Percentiles rank a stretch among this genome's conserved stretches.
These are phyloP conservation scores for Phocoena sinus DNA, from an alignment of 2,113 vertebrate species.

Conservation along the genomic window DNA sequence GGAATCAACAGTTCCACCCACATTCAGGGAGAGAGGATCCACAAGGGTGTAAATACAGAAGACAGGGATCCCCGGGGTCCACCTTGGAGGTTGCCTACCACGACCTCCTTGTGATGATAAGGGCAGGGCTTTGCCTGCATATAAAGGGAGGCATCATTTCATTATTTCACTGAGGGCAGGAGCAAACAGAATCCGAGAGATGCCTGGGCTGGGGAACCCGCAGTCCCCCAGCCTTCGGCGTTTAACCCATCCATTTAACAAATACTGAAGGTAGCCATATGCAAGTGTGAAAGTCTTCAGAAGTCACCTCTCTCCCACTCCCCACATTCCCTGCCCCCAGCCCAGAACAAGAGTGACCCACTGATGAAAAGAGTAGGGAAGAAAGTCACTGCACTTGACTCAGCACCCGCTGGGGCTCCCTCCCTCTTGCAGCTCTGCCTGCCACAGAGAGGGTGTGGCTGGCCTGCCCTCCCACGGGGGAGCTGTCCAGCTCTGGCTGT, in stretches of 20 bases:
- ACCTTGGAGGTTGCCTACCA: not conserved
- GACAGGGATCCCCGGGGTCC: not conserved
- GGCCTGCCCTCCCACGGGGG: not conserved
- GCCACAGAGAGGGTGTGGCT: not conserved
- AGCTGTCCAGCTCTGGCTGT: not conserved
- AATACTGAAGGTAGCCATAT: not conserved
- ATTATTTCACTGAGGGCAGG: not conserved
- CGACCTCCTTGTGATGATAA: not conserved
- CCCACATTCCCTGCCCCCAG: not conserved
- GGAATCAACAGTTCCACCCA: not conserved
- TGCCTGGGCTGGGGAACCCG: not conserved
- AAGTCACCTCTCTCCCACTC: not conserved
- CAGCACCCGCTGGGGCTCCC: not conserved
- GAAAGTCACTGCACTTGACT: not conserved
- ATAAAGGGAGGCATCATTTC: not conserved
- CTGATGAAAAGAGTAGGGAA: not conserved
- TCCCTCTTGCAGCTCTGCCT: not conserved
- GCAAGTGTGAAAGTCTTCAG: not conserved
- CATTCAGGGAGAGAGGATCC: not conserved
- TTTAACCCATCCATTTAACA: not conserved
- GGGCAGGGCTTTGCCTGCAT: too few species aligned
- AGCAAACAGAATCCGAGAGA: not conserved
- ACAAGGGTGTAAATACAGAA: rapidly evolving
- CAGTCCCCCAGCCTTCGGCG: not conserved
- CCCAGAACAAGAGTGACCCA: not conserved